Conservation (phyloP, 2,797 vertebrate genomes). For the Gobio occitaniae region DNA sequence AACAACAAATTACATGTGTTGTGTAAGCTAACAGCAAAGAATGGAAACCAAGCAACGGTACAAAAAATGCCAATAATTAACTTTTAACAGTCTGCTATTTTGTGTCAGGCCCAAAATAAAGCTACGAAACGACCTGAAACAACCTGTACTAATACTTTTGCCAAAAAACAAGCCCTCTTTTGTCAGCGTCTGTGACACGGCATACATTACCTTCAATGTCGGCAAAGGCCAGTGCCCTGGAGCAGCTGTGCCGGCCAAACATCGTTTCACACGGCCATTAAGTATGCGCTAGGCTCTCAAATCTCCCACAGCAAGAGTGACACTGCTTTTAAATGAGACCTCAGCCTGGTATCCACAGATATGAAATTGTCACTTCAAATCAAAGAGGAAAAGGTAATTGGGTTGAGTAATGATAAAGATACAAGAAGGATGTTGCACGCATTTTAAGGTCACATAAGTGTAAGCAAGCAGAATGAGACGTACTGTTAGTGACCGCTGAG, state of each 20-base stretch:
- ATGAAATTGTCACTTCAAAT: constrained; percentile 26
- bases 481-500: constrained; percentile 50
- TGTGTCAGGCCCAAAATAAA: background rate
- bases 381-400: constrained; percentile 19
- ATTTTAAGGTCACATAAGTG: constrained; percentile 52
- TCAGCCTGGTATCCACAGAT: background rate
- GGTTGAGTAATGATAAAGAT: constrained; percentile 6
- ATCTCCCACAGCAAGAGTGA: background rate
- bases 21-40: background rate
- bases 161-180: constrained; percentile 39
- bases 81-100: background rate
- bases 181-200: constrained; percentile 39
- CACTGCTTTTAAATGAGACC: constrained; percentile 23
- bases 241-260: constrained; percentile 21
- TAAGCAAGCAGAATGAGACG: constrained; percentile 37
- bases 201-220: constrained; percentile 55
- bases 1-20: background rate
- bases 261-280: constrained; percentile 24
- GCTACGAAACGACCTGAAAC: background rate
- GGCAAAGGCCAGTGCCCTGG: constrained; percentile 47
- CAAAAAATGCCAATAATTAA: background rate
- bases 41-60: background rate
- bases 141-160: constrained; percentile 42
- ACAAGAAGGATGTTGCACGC: constrained; percentile 15
- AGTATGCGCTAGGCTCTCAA: background rate